Base-by-base conservation (phyloP, 2,888 invertebrate species). In the Tineola bisselliella region DNA sequence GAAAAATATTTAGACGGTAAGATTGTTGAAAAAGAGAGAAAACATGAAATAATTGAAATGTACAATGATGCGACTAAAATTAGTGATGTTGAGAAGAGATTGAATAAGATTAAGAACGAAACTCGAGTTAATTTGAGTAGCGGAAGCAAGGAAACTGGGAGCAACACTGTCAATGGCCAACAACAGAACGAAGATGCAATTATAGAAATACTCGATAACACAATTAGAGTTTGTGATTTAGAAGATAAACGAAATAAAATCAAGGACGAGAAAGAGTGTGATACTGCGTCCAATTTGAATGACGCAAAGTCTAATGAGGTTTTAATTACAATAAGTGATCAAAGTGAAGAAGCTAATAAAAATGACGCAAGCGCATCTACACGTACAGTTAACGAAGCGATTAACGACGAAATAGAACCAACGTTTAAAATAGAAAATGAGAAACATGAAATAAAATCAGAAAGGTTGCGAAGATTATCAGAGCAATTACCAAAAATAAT, bases 401-500 rank as follows among this genome's bases (percentile, higher is more conserved):
- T 43, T n/a, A 60, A 64, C 10, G 66, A 66, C 59, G 31, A 48
- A 8, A 65, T 65, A 52, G 70, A 71, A 61, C 67, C 70, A 1
- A 64, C 69, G 12, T 80, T 69, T 38, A 76, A 73, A 65, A 64
- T 80, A 1, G 78, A 77, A 64, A 79, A 82, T 63, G 82, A 84
- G 69, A 48, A 73, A 4, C 72, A 68, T 59, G 38, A 48, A 59
- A 33, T 33, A 13, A 33, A 58, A 63, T 82, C 84, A 0, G 77
- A 77, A 13, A 73, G 86, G 61, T 65, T 86, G 10, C 71, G 84
- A 25, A 81, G 72, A 63, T 59, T 86, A 0, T 87, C 86, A 0
- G 74, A 77, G 60, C 81, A 81, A 44, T 62, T 86, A 8, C 86
- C 86, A 0, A 86, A 78, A 64, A 87, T 87, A 2, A 76, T 84